Percentiles rank a stretch among this genome's conserved stretches.
These are phyloP conservation scores for Neoaliturus tenellus DNA, from an alignment of 2,888 invertebrate genomes.

Conservation along the genomic window DNA sequence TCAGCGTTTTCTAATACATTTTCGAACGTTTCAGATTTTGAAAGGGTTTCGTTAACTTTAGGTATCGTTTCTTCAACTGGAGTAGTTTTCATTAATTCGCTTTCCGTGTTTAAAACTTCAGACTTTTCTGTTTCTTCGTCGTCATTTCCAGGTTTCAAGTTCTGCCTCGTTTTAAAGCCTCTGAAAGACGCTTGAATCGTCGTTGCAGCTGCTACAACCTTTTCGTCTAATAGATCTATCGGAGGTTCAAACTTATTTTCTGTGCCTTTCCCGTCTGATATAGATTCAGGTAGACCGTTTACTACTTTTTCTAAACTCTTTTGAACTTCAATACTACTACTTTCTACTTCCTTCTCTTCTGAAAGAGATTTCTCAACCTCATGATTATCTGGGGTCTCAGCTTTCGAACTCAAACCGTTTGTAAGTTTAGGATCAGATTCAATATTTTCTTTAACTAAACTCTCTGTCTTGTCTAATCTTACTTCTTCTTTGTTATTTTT, in stretches of 20 bases:
- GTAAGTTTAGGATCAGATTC: background rate
- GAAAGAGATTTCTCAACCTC: background rate
- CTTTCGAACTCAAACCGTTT: background rate
- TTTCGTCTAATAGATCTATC: slow-evolving; percentile 41
- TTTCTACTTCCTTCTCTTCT: background rate
- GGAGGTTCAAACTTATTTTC: background rate
- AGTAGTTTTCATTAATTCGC: background rate
- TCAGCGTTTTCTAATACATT: slow-evolving; percentile 27
- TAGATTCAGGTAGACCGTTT: background rate
- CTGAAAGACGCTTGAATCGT: slow-evolving; percentile 77
- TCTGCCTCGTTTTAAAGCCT: slow-evolving; percentile 72
- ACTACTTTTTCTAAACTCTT: background rate
- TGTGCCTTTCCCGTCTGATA: background rate
- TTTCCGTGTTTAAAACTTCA: background rate
- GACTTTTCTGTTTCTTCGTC: background rate
- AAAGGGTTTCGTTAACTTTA: background rate
- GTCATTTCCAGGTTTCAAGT: slow-evolving; percentile 30
- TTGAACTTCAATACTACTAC: background rate
- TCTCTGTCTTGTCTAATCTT: background rate
- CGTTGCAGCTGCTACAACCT: slow-evolving; percentile 72
- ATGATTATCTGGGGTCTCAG: background rate
- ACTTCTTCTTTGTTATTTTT: background rate
- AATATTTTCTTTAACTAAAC: background rate
- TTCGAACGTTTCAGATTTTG: background rate
- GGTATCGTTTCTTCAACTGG: background rate